Conservation (phyloP, 2,113 vertebrate species). For the Albula goreensis region DNA sequence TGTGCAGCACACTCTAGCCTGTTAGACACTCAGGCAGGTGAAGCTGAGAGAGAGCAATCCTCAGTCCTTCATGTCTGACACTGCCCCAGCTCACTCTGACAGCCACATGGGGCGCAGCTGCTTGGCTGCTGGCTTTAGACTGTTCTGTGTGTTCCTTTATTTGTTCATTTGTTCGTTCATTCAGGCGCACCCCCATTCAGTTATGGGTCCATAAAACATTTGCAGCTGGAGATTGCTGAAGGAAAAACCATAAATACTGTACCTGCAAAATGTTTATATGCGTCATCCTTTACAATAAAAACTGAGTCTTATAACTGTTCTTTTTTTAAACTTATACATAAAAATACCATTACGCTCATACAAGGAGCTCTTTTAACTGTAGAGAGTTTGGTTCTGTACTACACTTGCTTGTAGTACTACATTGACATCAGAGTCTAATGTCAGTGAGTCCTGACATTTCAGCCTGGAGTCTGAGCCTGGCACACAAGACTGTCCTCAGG, state of each 20-base stretch:
- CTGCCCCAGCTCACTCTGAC: slow-evolving; percentile 56
- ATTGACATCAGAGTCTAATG: background rate
- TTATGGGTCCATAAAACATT: background rate
- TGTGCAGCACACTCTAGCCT: slow-evolving; percentile 53
- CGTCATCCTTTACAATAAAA: background rate
- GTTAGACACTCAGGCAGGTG: slow-evolving; percentile 67
- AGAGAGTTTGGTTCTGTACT: background rate
- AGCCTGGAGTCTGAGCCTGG: background rate
- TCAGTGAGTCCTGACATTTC: background rate
- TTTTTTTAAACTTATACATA: background rate
- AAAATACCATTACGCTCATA: too few relatives aligned
- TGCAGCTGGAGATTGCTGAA: background rate
- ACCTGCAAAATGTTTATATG: background rate
- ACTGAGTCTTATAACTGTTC: background rate
- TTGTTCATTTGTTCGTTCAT: background rate
- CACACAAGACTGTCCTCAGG: background rate
- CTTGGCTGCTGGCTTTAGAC: slow-evolving; percentile 41
- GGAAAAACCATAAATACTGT: background rate
- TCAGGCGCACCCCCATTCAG: background rate
- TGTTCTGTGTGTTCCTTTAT: background rate
- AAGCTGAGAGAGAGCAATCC: slow-evolving; percentile 64
- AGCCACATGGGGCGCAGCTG: slow-evolving; percentile 72
- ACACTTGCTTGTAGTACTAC: background rate
- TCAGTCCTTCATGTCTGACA: slow-evolving; percentile 64
- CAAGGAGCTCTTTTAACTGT: too few relatives aligned